Evolutionary conservation across 2,797 vertebrate species (phyloP).

Genomic region (Catostomus latipinnis): DNA sequence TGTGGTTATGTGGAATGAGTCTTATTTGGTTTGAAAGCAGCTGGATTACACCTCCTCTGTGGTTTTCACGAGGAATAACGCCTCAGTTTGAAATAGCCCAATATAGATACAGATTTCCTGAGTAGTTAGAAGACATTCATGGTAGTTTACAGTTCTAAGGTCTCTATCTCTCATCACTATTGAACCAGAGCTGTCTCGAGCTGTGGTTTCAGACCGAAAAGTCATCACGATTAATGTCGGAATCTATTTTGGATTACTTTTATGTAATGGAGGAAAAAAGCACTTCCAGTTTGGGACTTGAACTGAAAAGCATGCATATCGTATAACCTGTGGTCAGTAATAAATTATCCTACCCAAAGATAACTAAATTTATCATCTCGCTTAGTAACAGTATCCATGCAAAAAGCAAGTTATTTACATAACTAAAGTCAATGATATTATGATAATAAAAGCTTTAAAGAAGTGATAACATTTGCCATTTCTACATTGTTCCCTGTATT

Average conservation of each 20-base stretch:
- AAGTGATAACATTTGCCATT: neutral
- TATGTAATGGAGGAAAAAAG: conserved; percentile 24
- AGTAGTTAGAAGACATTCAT: conserved; percentile 18
- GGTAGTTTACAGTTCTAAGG: conserved; percentile 12
- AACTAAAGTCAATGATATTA: neutral
- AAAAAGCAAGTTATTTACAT: neutral
- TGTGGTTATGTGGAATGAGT: conserved; percentile 24
- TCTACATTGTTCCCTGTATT: neutral
- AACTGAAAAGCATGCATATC: conserved; percentile 10
- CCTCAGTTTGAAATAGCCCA: conserved; percentile 13
- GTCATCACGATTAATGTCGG: conserved; percentile 37
- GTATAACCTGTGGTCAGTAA: conserved; percentile 32
- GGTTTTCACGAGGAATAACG: conserved; percentile 30
- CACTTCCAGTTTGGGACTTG: conserved; percentile 27
- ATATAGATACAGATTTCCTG: conserved; percentile 33
- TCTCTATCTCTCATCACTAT: conserved; percentile 19
- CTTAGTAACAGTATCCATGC: neutral
- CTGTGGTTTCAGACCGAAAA: conserved; percentile 46
- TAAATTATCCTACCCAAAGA: conserved; percentile 3
- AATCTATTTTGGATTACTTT: conserved; percentile 45
- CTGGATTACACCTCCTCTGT: conserved; percentile 35
- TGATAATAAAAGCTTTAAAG: neutral
- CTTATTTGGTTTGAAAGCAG: conserved; percentile 36
- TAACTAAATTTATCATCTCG: conserved; percentile 10
- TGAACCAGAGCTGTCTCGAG: conserved; percentile 18